phyloP scores from a whole-genome alignment of 2,797 vertebrate species.

The Acanthurus lineatus region DNA sequence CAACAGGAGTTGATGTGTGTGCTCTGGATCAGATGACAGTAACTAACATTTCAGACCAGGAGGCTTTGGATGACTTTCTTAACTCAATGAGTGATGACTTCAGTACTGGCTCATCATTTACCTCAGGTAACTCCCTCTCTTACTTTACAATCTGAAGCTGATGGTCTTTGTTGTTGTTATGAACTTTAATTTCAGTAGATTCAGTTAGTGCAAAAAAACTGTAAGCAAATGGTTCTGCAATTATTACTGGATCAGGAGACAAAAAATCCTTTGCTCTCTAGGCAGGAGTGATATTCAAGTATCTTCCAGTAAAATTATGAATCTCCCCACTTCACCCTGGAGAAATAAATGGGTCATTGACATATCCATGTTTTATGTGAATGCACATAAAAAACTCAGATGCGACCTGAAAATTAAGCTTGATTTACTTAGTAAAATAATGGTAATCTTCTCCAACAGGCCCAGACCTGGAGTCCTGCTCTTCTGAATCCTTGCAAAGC shows the following conservation, averaged over 20 bases:
- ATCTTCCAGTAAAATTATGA: not conserved
- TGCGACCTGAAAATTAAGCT: not conserved
- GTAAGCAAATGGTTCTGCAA: not conserved
- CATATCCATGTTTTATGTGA: too few species aligned
- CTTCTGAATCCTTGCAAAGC: conserved; percentile 72
- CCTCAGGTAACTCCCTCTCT: conserved; percentile 64
- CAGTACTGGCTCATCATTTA: conserved; percentile 81
- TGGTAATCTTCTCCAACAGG: conserved; percentile 68
- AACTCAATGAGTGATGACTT: conserved; percentile 90
- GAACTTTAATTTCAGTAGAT: too few species aligned
- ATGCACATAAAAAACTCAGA: not conserved
- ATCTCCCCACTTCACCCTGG: not conserved
- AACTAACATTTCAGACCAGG: conserved; percentile 92
- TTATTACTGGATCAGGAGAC: too few species aligned
- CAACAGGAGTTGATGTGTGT: conserved; percentile 78
- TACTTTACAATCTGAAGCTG: not conserved
- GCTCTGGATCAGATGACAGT: conserved; percentile 95
- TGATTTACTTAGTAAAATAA: not conserved
- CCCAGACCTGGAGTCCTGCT: conserved; percentile 79
- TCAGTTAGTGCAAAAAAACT: not conserved
- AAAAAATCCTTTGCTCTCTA: not conserved
- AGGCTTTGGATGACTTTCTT: conserved; percentile 97
- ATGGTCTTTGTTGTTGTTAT: too few species aligned
- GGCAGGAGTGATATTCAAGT: not conserved
- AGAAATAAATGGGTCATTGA: not conserved